These are phyloP conservation scores for Sinocyclocheilus anophthalmus DNA, from an alignment of 2,113 vertebrate genomes.

Conservation along the genomic window DNA sequence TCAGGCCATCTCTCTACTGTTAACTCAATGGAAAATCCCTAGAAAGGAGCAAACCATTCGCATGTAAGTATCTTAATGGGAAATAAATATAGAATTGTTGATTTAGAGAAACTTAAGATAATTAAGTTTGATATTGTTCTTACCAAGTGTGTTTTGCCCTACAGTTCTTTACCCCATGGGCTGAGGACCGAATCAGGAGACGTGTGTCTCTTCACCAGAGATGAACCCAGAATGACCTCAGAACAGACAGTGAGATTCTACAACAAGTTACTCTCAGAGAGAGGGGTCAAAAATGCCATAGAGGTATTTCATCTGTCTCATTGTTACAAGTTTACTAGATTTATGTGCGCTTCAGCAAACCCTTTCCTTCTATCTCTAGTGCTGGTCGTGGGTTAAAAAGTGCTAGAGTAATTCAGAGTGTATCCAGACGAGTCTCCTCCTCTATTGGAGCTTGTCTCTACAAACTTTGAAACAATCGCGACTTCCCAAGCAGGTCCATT, in stretches of 20 bases:
- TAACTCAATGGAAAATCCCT: slow-evolving; percentile 90
- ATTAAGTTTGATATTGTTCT: neutral
- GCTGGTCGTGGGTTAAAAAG: slow-evolving; percentile 49
- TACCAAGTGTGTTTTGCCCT: neutral
- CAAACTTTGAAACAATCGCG: slow-evolving; percentile 56
- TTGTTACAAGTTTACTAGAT: neutral
- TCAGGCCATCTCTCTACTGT: slow-evolving; percentile 79
- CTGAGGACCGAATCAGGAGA: slow-evolving; percentile 79
- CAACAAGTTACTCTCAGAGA: slow-evolving; percentile 80
- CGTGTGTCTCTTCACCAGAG: slow-evolving; percentile 90
- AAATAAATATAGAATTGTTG: neutral
- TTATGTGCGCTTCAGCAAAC: slow-evolving; percentile 54
- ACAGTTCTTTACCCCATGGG: slow-evolving; percentile 82
- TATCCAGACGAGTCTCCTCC: slow-evolving; percentile 57
- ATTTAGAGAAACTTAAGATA: neutral
- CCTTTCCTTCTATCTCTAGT: slow-evolving; percentile 50
- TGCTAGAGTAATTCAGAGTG: slow-evolving; percentile 57
- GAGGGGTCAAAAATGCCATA: slow-evolving; percentile 77
- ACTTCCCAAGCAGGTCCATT: neutral
- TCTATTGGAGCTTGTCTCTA: slow-evolving; percentile 60
- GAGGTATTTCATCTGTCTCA: slow-evolving; percentile 73
- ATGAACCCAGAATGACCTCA: slow-evolving; percentile 81
- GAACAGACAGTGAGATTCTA: slow-evolving; percentile 89
- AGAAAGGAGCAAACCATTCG: slow-evolving; percentile 71
- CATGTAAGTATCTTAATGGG: slow-evolving; percentile 77